These are phyloP conservation scores for Lysiphlebus fabarum DNA, from an alignment of 1,140 invertebrate genomes.

Conservation along the genomic window DNA sequence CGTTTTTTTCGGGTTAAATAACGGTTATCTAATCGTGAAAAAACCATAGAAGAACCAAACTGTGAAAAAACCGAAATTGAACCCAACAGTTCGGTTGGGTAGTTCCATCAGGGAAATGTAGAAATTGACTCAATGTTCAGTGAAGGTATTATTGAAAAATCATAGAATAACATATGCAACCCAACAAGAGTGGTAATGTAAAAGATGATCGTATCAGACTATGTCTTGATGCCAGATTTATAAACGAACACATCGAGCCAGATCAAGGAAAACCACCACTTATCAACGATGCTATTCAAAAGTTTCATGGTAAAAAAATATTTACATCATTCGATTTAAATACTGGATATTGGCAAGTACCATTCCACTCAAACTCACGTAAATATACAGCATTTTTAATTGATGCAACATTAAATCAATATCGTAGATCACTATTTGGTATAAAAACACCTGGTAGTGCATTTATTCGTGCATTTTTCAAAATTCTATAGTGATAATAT, in stretches of 20 bases:
- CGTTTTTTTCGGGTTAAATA: no score
- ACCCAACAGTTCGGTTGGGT: no score
- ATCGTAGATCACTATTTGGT: background rate
- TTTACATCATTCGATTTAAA: background rate
- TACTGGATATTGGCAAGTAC: background rate
- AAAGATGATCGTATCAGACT: background rate
- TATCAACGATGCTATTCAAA: background rate
- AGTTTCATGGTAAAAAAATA: background rate
- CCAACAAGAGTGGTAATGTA: background rate
- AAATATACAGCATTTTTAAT: no score
- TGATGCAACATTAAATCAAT: no score
- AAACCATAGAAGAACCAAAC: no score
- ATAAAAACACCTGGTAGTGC: background rate
- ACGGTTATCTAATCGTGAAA: no score
- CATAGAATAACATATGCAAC: background rate
- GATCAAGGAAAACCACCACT: background rate
- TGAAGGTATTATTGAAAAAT: background rate
- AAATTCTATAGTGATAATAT: background rate
- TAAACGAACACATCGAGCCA: background rate
- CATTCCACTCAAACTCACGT: background rate
- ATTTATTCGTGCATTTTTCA: background rate
- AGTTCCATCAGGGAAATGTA: no score
- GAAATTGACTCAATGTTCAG: slow-evolving; percentile 4
- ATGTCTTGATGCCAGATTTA: background rate
- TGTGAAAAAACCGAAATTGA: no score